Evolutionary conservation across 2,888 invertebrate genomes (phyloP).

Genomic region (Drosophila rellima): DNA sequence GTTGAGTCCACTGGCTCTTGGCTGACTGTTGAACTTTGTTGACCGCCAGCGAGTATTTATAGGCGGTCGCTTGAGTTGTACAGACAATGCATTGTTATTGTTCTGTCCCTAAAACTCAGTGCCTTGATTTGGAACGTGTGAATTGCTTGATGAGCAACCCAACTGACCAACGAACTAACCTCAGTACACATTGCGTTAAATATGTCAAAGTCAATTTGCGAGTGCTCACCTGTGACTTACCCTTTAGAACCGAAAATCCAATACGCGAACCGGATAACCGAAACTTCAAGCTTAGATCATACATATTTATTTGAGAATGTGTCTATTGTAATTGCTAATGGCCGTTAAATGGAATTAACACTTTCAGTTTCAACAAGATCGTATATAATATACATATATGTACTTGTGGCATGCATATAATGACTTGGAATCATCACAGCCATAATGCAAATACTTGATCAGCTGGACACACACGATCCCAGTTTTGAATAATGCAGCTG

Average conservation of each 20-base stretch:
- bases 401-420: conserved; percentile 7
- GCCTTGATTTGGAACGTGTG: conserved; percentile 56
- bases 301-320: conserved; percentile 27
- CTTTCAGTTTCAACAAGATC: conserved; percentile 60
- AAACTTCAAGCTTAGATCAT: conserved; percentile 11
- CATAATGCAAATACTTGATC: conserved; percentile 29
- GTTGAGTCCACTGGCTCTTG: conserved; percentile 10
- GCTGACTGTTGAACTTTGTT: conserved; percentile 71
- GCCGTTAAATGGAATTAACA: conserved; percentile 70
- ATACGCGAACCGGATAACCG: background rate
- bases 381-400: background rate
- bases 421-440: conserved; percentile 26
- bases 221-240: conserved; percentile 12
- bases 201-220: conserved; percentile 61
- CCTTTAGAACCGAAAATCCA: conserved; percentile 17
- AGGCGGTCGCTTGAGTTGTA: conserved; percentile 30
- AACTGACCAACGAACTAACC: conserved; percentile 24
- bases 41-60: conserved; percentile 63
- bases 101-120: conserved; percentile 31
- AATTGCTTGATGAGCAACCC: conserved; percentile 59
- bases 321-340: conserved; percentile 48
- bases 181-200: conserved; percentile 22
- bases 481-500: conserved; percentile 6
- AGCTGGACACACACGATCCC: conserved; percentile 13
- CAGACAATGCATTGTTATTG: conserved; percentile 68